Conservation (phyloP, 2,888 invertebrate species). For the Ophion ventricosus region DNA sequence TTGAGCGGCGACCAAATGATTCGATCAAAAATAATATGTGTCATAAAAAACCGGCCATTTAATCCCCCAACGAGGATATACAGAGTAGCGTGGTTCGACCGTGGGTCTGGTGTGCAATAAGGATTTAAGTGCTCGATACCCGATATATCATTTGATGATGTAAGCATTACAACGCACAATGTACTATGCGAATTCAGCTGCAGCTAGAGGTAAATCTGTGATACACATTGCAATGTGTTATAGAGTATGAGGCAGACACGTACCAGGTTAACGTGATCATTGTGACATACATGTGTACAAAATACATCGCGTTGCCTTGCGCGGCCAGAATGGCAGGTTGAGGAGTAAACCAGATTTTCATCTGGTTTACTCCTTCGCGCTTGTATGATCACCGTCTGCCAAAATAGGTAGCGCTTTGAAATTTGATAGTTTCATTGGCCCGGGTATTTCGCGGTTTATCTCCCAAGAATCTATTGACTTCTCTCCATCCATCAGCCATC, state of each 20-base stretch:
- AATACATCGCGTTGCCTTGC: slow-evolving; percentile 25
- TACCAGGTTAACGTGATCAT: slow-evolving; percentile 1
- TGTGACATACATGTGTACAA: background rate
- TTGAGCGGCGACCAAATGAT: slow-evolving; percentile 36
- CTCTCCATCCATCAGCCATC: background rate
- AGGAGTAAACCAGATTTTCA: slow-evolving; percentile 55
- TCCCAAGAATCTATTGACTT: background rate
- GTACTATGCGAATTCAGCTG: slow-evolving; percentile 36
- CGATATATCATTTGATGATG: slow-evolving; percentile 55
- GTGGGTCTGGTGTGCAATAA: slow-evolving; percentile 26
- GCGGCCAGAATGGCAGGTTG: slow-evolving; percentile 35
- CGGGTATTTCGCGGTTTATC: slow-evolving; percentile 25
- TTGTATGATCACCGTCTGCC: slow-evolving; percentile 36
- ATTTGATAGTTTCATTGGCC: slow-evolving; percentile 49
- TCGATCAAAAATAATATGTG: slow-evolving; percentile 26
- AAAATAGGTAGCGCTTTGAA: slow-evolving; percentile 58
- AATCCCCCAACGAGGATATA: slow-evolving; percentile 55
- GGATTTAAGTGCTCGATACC: slow-evolving; percentile 29
- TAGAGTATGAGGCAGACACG: background rate
- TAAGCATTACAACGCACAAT: slow-evolving; percentile 35
- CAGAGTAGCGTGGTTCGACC: slow-evolving; percentile 52
- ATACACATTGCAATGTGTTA: slow-evolving; percentile 17
- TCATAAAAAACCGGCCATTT: slow-evolving; percentile 33
- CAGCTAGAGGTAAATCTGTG: slow-evolving; percentile 34
- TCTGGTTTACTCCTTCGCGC: slow-evolving; percentile 42